A percentile compares a stretch with the other conserved stretches of the same genome.
Evolutionary conservation across 37 sponge, comb jelly and placozoan genomes (phyloP).

Genomic region (Spongilla lacustris): DNA sequence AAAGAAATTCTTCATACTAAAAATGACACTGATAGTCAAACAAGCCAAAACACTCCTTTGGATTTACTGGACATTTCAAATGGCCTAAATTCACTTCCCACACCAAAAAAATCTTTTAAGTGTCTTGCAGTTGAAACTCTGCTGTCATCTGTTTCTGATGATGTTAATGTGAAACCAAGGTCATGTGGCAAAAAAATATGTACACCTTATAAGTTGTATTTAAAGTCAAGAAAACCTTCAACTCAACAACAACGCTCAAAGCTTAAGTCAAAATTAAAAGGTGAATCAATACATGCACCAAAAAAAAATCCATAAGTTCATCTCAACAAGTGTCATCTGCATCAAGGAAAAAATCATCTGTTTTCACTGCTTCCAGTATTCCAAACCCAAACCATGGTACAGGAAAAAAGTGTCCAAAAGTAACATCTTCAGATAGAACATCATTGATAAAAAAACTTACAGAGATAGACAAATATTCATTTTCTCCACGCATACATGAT

Average conservation of each 20-base stretch:
- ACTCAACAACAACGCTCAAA: not conserved
- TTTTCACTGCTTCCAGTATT: not conserved
- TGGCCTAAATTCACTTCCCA: not conserved
- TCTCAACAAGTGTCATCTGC: not conserved
- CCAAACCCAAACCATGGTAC: not conserved
- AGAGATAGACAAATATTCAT: not conserved
- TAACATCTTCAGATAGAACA: not conserved
- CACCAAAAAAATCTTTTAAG: not conserved
- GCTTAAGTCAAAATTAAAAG: not conserved
- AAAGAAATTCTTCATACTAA: not conserved
- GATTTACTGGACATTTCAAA: not conserved
- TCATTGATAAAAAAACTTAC: not conserved
- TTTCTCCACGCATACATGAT: not conserved
- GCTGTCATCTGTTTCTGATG: not conserved
- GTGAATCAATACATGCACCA: not conserved
- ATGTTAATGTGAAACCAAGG: not conserved
- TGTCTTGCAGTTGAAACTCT: not conserved
- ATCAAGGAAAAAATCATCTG: not conserved
- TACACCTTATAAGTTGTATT: not conserved
- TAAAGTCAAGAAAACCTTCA: not conserved
- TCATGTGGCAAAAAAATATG: not conserved
- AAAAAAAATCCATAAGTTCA: not conserved
- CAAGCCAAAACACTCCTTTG: not conserved
- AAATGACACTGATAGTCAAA: not conserved
- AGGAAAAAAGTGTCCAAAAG: not conserved